These are phyloP conservation scores for Poecilia gillii DNA, from an alignment of 2,797 vertebrate species.

Conservation along the genomic window DNA sequence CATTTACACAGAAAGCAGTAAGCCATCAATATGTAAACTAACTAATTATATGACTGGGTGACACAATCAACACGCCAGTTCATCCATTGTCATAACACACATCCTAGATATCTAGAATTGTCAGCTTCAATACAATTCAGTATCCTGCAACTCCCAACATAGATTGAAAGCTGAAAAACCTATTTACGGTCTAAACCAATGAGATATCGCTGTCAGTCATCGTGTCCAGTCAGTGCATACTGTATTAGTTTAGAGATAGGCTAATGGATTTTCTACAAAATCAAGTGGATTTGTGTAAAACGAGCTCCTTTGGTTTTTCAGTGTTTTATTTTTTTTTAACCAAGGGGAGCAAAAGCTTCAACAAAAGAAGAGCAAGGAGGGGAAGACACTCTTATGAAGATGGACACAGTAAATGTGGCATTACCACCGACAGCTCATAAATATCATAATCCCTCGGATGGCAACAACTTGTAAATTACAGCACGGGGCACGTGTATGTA, in stretches of 20 bases:
- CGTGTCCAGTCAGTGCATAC: constrained; percentile 57
- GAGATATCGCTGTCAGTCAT: constrained; percentile 72
- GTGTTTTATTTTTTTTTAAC: constrained; percentile 60
- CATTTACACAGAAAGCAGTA: constrained; percentile 53
- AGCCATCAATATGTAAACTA: constrained; percentile 78
- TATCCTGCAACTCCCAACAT: constrained; percentile 46
- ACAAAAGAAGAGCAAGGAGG: constrained; percentile 31
- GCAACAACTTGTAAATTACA: constrained; percentile 64
- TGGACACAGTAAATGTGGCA: constrained; percentile 67
- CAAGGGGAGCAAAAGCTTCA: constrained; percentile 40
- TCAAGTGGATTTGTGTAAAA: constrained; percentile 54
- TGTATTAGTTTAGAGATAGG: constrained; percentile 62
- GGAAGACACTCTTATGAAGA: constrained; percentile 73
- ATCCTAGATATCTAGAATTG: constrained; percentile 54
- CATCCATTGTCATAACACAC: constrained; percentile 32
- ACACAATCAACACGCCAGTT: constrained; percentile 55
- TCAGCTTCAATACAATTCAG: constrained; percentile 74
- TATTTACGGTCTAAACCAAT: constrained; percentile 73
- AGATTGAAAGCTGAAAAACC: constrained; percentile 70
- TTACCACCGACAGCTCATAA: constrained; percentile 70
- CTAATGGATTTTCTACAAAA: constrained; percentile 63
- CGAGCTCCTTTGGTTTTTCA: constrained; percentile 49
- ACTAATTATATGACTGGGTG: constrained; percentile 75
- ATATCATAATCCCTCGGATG: constrained; percentile 71
- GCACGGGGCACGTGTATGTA: constrained; percentile 56